Conservation (phyloP, 2,888 invertebrate species). For the Campoplex capitator region DNA sequence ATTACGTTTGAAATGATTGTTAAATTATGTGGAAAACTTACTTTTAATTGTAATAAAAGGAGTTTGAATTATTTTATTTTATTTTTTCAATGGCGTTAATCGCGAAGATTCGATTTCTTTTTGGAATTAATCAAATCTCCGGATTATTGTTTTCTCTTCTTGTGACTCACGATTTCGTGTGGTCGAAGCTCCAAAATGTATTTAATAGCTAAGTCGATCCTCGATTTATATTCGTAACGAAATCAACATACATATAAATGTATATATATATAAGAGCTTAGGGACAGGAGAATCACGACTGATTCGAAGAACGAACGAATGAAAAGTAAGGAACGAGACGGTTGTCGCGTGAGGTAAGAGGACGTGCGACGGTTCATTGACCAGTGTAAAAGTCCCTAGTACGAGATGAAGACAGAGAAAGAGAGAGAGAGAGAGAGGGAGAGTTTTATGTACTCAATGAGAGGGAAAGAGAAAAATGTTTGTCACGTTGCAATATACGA, state of each 20-base stretch:
- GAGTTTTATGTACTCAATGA: conserved; percentile 42
- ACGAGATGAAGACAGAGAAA: conserved; percentile 41
- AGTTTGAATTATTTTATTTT: no score
- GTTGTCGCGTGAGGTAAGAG: conserved; percentile 73
- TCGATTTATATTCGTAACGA: conserved; percentile 10
- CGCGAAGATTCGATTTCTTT: no score
- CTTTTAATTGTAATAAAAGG: no score
- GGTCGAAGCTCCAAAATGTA: conserved; percentile 25
- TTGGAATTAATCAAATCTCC: background rate
- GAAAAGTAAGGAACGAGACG: conserved; percentile 61
- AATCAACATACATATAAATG: background rate
- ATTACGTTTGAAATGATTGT: no score
- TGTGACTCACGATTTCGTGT: conserved; percentile 18
- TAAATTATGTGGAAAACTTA: no score
- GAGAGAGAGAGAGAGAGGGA: conserved; percentile 34
- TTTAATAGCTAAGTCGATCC: conserved; percentile 25
- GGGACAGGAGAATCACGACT: conserved; percentile 47
- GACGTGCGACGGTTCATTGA: conserved; percentile 77
- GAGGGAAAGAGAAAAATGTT: conserved; percentile 26
- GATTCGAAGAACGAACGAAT: conserved; percentile 64
- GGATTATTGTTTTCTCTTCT: background rate
- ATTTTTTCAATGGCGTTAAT: background rate
- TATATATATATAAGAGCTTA: background rate
- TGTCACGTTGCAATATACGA: conserved; percentile 54
- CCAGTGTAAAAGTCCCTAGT: conserved; percentile 68